Conservation (phyloP, 2,113 vertebrate species). For the Nipponia nippon region DNA sequence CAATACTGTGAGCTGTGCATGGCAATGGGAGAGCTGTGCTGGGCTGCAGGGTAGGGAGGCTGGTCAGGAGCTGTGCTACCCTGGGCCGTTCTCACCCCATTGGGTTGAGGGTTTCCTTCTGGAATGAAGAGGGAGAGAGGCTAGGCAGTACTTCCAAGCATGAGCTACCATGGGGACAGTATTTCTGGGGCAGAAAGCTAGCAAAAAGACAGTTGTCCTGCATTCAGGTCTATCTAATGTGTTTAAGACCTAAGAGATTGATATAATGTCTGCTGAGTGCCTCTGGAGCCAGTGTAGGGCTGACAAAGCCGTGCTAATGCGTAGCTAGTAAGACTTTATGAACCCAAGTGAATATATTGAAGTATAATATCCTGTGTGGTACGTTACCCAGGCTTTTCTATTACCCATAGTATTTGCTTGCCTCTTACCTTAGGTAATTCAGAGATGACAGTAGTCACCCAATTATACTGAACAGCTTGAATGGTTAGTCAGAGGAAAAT, state of each 20-base stretch:
- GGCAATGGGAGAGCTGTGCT: not conserved
- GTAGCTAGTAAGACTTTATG: not conserved
- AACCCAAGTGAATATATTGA: not conserved
- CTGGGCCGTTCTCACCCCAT: rapidly evolving
- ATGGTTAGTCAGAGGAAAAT: not conserved
- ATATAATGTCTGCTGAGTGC: not conserved
- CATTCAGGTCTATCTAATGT: not conserved
- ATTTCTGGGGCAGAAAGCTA: not conserved
- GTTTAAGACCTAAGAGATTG: not conserved
- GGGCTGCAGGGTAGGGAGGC: not conserved
- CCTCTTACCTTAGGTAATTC: not conserved
- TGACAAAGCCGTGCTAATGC: not conserved
- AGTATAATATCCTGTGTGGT: not conserved
- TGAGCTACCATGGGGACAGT: not conserved
- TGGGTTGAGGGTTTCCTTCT: not conserved
- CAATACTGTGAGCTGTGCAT: rapidly evolving
- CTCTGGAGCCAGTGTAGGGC: not conserved
- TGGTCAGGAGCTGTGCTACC: not conserved
- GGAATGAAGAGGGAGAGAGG: not conserved
- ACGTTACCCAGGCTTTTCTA: not conserved
- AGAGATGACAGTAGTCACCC: not conserved
- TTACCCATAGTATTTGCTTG: not conserved
- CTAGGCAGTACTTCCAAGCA: not conserved
- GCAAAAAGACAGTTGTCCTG: not conserved
- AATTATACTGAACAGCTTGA: not conserved